phyloP scores from a whole-genome alignment of 2,113 vertebrate genomes.

The Choloepus hoffmanni region DNA sequence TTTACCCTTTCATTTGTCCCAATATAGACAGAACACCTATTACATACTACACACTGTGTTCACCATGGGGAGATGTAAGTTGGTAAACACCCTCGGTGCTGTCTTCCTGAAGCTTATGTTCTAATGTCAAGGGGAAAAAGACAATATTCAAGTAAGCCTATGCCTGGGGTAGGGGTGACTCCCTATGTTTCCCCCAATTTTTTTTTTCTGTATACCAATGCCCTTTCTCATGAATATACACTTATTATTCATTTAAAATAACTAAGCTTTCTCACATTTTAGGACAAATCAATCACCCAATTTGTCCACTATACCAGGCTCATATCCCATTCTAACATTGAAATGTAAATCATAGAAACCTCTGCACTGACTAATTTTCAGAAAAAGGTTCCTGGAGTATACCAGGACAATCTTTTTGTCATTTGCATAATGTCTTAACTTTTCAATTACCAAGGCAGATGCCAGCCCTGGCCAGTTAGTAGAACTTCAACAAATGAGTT shows the following conservation, averaged over 20 bases:
- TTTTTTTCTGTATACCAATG: slow-evolving; percentile 36
- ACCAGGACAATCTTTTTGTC: not conserved
- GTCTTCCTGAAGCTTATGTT: not conserved
- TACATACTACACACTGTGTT: not conserved
- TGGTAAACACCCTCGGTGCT: not conserved
- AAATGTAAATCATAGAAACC: not conserved
- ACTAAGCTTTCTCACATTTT: not conserved
- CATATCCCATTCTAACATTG: slow-evolving; percentile 26
- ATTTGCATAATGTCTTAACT: not conserved
- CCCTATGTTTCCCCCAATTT: not conserved
- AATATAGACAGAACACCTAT: not conserved
- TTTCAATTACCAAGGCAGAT: not conserved
- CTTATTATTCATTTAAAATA: slow-evolving; percentile 31
- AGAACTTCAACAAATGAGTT: not conserved
- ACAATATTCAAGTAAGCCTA: not conserved
- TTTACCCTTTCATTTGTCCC: not conserved
- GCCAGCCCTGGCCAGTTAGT: not conserved
- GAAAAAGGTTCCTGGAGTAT: not conserved
- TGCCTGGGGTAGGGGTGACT: not conserved
- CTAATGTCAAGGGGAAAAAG: not conserved
- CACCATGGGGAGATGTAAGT: not conserved
- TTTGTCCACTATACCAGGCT: not conserved
- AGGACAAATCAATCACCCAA: slow-evolving; percentile 42
- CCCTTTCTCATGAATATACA: slow-evolving; percentile 2
- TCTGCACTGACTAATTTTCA: not conserved